Base-by-base conservation (phyloP, 2,113 vertebrate species). In the Rhipidura dahli region DNA sequence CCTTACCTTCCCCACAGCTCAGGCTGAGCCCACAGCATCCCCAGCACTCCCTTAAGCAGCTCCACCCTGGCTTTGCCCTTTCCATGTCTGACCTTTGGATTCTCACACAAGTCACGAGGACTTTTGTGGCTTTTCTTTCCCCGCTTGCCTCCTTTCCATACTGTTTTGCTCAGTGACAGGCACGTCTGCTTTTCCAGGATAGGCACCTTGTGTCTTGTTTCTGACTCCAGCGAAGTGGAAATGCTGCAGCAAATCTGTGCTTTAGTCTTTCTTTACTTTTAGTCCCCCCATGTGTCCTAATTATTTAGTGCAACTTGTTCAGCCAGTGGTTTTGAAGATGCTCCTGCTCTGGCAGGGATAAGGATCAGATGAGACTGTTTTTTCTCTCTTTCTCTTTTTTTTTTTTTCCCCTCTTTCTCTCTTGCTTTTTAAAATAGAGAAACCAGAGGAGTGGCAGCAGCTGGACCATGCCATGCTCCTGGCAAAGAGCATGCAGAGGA, bases 291-390 rank as follows among this genome's bases (percentile, higher is more conserved):
- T 83, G 87, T 80, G 84, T 92, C 90, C 93, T 95, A 65, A 94
- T 96, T 96, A 93, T 90, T 96, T 94, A 94, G 88, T 81, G 92
- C 93, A 96, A 59, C 84, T 69, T 6, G 1, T 69, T 95, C 87
- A 77, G 56, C 39, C 47, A 4, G 21, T 63, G 78, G 31, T 78
- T 89, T 75, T 78, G 73, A 89, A 76, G 84, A 64, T 45, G 56
- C 42, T 83, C 2, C 1, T 27, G 47, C 31, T 49, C 44, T 59
- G 50, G 17, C 50, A 73, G 71, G 54, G 75, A 31, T 39, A 53
- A 57, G 35, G 50, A 42, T 57, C 2, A 7, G 45, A 49, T 53
- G 13, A 80, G 35, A 19, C 27, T 56, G 8, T 6, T 11, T 80
- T 86, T 35, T 54, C 15, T 70, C 17, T 81, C 13, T 77, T 4